Conservation (phyloP, 1,140 invertebrate genomes). For the Megalonaias nervosa region DNA sequence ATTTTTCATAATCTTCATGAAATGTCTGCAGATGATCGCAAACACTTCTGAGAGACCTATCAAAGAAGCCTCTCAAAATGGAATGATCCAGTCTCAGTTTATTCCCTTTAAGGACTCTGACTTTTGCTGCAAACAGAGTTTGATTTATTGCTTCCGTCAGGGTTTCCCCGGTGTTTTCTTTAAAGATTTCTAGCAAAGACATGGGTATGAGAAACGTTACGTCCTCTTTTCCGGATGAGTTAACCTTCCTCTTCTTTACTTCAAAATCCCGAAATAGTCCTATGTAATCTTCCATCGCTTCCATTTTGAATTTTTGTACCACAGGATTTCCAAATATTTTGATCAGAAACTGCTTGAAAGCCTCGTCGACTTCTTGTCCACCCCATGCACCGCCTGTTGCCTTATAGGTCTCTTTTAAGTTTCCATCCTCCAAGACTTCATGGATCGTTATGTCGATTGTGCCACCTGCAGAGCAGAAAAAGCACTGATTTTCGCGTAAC, state of each 20-base stretch:
- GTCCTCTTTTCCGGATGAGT: not conserved
- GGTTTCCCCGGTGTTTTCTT: not conserved
- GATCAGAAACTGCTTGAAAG: conserved; percentile 10
- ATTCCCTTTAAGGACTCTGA: not conserved
- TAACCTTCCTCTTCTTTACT: conserved; percentile 18
- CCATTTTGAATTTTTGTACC: conserved; percentile 6
- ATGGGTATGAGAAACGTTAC: not conserved
- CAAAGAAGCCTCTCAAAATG: conserved; percentile 10
- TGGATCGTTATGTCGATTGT: conserved; percentile 11
- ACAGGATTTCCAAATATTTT: not conserved
- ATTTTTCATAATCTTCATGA: not conserved
- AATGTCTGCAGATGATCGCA: conserved; percentile 10
- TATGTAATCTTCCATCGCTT: not conserved
- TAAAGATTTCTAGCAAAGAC: conserved; percentile 5
- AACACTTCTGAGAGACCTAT: not conserved
- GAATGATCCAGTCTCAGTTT: conserved; percentile 9
- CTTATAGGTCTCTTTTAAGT: conserved; percentile 9
- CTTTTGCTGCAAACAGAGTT: not conserved
- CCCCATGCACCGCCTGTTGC: conserved; percentile 15
- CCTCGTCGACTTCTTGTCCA: conserved; percentile 8
- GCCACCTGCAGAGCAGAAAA: conserved; percentile 6
- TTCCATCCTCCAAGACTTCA: not conserved
- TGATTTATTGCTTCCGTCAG: not conserved
- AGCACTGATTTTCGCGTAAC: conserved; percentile 24
- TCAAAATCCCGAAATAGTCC: conserved; percentile 19